Evolutionary conservation across 23 tunicate species (phyloP).

Genomic region (Corella eumyota): DNA sequence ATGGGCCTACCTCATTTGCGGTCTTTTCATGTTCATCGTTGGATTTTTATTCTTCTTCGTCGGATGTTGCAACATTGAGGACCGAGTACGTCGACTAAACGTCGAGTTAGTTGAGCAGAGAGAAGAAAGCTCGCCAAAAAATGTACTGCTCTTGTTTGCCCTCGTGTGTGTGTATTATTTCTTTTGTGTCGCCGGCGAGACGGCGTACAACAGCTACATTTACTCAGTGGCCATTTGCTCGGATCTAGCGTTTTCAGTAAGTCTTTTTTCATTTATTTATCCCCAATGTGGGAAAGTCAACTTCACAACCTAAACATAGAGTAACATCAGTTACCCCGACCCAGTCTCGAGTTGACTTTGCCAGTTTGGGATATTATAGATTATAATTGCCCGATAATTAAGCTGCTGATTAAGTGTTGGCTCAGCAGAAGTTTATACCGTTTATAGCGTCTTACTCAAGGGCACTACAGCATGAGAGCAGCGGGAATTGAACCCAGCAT

Average conservation of each 20-base stretch:
- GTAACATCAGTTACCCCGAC: too few species aligned
- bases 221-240: slow-evolving; percentile 93
- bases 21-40: slow-evolving; percentile 34
- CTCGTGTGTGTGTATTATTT: slow-evolving; percentile 75
- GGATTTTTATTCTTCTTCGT: slow-evolving; percentile 33
- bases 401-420: too few species aligned
- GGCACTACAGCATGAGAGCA: too few species aligned
- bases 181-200: slow-evolving; percentile 93
- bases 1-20: slow-evolving; percentile 89
- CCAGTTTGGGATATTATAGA: too few species aligned
- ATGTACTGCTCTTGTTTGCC: slow-evolving; percentile 27
- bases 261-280: too few species aligned
- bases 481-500: too few species aligned
- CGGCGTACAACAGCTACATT: slow-evolving; percentile 88
- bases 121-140: slow-evolving; percentile 34
- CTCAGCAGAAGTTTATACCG: too few species aligned
- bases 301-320: too few species aligned
- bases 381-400: too few species aligned
- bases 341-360: too few species aligned
- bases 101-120: slow-evolving; percentile 41
- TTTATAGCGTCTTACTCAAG: too few species aligned
- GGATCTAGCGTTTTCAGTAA: slow-evolving; percentile 53
- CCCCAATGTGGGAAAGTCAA: too few species aligned
- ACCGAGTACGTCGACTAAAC: slow-evolving; percentile 14
- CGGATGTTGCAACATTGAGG: slow-evolving; percentile 24